Conservation (phyloP, 2,888 invertebrate genomes). For the Pterostichus niger region DNA sequence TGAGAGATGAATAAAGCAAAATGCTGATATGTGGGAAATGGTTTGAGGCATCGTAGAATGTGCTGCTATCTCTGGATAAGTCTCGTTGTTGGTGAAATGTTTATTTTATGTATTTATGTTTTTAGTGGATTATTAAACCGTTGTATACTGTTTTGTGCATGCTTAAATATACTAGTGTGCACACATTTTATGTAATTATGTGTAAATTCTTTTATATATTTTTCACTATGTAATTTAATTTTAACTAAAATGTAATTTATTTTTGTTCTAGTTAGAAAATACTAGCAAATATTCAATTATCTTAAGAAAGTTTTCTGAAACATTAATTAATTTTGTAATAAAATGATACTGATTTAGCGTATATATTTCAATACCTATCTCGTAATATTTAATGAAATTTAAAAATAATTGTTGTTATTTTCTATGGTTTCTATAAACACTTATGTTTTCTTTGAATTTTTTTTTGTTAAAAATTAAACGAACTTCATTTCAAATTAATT, state of each 20-base stretch:
- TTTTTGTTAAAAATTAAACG: background rate
- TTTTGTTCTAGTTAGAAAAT: too few relatives aligned
- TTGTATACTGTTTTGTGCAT: background rate
- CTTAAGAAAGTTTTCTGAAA: too few relatives aligned
- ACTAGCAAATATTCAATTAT: too few relatives aligned
- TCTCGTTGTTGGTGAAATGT: slow-evolving; percentile 9
- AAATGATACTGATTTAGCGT: too few relatives aligned
- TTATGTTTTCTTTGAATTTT: background rate
- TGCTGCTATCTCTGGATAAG: background rate
- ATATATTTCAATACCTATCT: background rate
- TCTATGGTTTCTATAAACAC: background rate
- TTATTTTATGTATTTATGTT: slow-evolving; percentile 12
- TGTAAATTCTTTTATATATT: background rate
- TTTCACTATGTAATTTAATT: too few relatives aligned
- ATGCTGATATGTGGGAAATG: slow-evolving; percentile 17
- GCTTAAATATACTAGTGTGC: background rate
- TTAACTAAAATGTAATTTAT: too few relatives aligned
- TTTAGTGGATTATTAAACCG: slow-evolving; percentile 11
- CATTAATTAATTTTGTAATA: too few relatives aligned
- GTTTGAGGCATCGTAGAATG: slow-evolving; percentile 1
- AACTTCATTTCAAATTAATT: background rate
- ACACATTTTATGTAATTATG: background rate
- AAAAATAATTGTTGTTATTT: background rate
- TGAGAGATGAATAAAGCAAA: slow-evolving; percentile 38
- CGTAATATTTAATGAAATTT: background rate